Percentiles rank a stretch among this genome's conserved stretches.
Conservation (phyloP, 2,888 invertebrate genomes). For the Epinotia demarniana region DNA sequence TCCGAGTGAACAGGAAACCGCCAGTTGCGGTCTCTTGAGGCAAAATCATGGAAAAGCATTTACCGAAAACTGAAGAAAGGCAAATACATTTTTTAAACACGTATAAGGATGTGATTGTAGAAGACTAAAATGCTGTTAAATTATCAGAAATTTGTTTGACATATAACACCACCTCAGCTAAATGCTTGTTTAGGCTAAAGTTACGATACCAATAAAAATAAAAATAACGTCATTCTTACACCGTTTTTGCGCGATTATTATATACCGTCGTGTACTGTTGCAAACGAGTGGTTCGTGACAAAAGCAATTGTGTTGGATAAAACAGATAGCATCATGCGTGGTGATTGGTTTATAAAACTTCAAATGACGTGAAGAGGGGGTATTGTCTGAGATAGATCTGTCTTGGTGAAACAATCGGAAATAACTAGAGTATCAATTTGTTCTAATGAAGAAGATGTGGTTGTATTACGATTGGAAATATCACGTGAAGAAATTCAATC, state of each 20-base stretch:
- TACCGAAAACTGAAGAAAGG: too few relatives aligned
- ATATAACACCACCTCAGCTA: too few relatives aligned
- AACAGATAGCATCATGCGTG: neutral
- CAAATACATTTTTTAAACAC: too few relatives aligned
- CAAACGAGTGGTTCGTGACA: neutral
- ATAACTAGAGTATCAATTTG: neutral
- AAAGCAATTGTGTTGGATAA: neutral
- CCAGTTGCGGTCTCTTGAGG: too few relatives aligned
- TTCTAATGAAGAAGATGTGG: neutral
- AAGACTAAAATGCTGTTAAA: too few relatives aligned
- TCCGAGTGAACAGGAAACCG: too few relatives aligned
- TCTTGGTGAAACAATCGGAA: neutral
- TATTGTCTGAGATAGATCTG: neutral
- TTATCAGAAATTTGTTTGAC: too few relatives aligned
- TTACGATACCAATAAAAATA: too few relatives aligned
- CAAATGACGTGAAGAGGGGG: neutral
- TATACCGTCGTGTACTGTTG: neutral
- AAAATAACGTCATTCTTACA: neutral
- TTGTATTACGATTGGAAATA: neutral
- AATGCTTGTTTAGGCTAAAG: too few relatives aligned
- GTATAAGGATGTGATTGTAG: too few relatives aligned
- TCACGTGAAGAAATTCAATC: neutral
- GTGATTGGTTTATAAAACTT: constrained; percentile 8
- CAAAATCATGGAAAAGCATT: too few relatives aligned
- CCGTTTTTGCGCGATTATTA: neutral